Percentiles rank a stretch among this genome's conserved stretches.
These are phyloP conservation scores for Labia minor DNA, from an alignment of 2,888 invertebrate species.

Conservation along the genomic window DNA sequence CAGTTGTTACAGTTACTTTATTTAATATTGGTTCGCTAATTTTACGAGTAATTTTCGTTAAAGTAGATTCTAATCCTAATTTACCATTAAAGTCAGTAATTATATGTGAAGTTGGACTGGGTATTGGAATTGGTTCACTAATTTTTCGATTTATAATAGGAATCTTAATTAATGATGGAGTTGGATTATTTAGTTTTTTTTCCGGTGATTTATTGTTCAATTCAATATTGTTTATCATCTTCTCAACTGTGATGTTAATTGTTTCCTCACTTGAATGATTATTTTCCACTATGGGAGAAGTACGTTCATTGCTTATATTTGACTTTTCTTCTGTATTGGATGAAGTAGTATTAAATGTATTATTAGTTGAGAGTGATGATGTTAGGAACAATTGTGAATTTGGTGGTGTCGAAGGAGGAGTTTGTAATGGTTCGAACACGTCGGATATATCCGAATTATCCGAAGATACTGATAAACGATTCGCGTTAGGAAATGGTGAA, in stretches of 20 bases:
- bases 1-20: neutral
- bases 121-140: neutral
- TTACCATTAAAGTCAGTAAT: neutral
- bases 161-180: neutral
- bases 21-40: conserved; percentile 5
- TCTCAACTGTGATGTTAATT: neutral
- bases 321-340: no score
- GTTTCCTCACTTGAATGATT: neutral
- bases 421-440: neutral
- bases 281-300: no score
- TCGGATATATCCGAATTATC: conserved; percentile 26
- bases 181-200: neutral
- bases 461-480: neutral
- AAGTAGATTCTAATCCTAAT: neutral
- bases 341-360: neutral
- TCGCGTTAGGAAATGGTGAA: neutral
- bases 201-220: neutral
- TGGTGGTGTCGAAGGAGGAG: neutral
- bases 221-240: neutral
- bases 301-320: no score
- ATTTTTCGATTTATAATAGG: neutral
- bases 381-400: neutral
- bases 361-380: neutral
- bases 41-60: conserved; percentile 15
- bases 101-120: neutral